Conservation (phyloP, 2,797 vertebrate species). For the Phoebastria nigripes region DNA sequence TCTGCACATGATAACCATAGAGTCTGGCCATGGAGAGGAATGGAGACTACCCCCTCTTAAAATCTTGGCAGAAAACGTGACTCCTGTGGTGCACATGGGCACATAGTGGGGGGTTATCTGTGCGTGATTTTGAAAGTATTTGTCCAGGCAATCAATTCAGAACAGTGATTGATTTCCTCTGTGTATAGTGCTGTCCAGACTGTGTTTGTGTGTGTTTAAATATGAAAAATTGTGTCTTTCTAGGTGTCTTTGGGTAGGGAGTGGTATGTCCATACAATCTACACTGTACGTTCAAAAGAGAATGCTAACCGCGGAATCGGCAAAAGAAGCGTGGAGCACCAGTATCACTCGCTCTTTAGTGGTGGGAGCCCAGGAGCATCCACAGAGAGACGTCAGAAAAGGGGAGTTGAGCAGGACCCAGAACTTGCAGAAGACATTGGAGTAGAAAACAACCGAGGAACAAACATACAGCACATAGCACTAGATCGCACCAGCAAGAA, state of each 20-base stretch:
- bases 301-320: conserved; percentile 82
- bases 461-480: conserved; percentile 91
- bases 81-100: not conserved
- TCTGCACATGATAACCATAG: not conserved
- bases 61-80: not conserved
- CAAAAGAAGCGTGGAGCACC: conserved; percentile 84
- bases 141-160: not conserved
- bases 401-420: conserved; percentile 71
- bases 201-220: not conserved
- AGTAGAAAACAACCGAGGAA: conserved; percentile 83
- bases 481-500: conserved; percentile 76
- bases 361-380: not conserved
- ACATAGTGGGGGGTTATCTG: not conserved
- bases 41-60: not conserved
- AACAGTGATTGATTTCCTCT: not conserved
- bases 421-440: conserved; percentile 79
- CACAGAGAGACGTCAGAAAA: conserved; percentile 58
- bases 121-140: not conserved
- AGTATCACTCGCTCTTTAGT: conserved; percentile 76
- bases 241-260: conserved; percentile 91
- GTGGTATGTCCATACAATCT: conserved; percentile 94
- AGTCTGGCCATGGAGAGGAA: not conserved
- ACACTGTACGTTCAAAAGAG: conserved; percentile 89
- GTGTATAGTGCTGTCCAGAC: not conserved
- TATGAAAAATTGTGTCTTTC: not conserved